Evolutionary conservation across 2,888 invertebrate species (phyloP), one percentile per base, ranked within the genome.

Genomic region (Slavum lentiscoides): DNA sequence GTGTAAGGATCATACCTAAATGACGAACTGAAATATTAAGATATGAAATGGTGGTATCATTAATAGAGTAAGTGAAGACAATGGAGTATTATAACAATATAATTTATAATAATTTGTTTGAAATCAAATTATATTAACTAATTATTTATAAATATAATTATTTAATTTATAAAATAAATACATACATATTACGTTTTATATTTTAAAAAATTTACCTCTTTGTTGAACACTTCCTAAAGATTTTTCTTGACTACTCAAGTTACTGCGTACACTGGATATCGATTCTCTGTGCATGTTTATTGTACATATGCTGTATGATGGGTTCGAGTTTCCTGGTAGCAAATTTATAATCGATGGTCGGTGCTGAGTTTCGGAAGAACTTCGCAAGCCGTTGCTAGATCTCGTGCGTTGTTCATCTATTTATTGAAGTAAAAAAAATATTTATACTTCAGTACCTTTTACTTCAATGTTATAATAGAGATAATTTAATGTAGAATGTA

Each of bases 281-380:
- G 80, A 80, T 72, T 80, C 80, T 72, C 80, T 80, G 59, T 83
- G 84, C 0, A 77, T 81, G n/a, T 76, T 76, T 75, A 83, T 82
- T 11, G 82, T 72, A 43, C 80, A 80, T 6, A 80, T 64, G 1
- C 80, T 80, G 30, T 80, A 80, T 9, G 80, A 23, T 5, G 70
- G 80, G 30, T 80, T 80, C 13, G 80, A 80, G 69, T 89, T 89
- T 0, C 91, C 91, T 21, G 91, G 91, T 62, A 92, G 88, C 81
- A 92, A 88, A 81, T 92, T 92, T 82, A 92, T 92, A 67, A 92
- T 85, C 0, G 92, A 92, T 37, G 92, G 91, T 73, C 92, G 87
- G 83, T 91, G 92, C 68, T 90, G 80, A 58, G 80, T 90, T 11
- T 80, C 80, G 17, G 55, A 80, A 9, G 80, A 80, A 80, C 70